Conservation (phyloP, 2,113 vertebrate genomes). For the Odocoileus hemionus region DNA sequence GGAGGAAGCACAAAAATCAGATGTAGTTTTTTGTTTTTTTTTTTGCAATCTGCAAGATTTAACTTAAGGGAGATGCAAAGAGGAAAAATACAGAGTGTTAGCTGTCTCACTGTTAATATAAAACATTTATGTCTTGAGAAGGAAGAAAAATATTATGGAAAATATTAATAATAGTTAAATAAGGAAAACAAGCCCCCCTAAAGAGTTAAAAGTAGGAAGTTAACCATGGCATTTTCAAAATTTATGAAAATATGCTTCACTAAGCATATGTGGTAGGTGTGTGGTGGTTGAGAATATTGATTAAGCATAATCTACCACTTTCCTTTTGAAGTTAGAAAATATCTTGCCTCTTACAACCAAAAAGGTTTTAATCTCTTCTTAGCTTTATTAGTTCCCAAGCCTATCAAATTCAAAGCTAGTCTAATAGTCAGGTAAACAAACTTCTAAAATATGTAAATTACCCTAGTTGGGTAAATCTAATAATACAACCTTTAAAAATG, state of each 20-base stretch:
- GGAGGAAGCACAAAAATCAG: neutral
- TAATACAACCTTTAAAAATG: neutral
- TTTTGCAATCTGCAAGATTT: neutral
- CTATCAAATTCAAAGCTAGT: neutral
- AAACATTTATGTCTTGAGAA: neutral
- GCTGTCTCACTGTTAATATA: neutral
- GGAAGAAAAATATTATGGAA: neutral
- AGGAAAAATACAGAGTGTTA: neutral
- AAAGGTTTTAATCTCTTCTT: neutral
- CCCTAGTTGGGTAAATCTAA: neutral
- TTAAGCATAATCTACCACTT: neutral
- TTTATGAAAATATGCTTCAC: neutral
- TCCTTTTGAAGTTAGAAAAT: neutral
- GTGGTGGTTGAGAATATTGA: neutral
- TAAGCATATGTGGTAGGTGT: neutral
- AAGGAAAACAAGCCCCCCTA: neutral
- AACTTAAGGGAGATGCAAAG: neutral
- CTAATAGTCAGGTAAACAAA: neutral
- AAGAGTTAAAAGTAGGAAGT: neutral
- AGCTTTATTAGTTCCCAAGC: neutral
- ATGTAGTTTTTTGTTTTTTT: neutral
- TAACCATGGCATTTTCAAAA: neutral
- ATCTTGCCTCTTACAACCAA: neutral
- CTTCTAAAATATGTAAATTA: neutral
- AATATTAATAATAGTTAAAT: neutral